phyloP scores from a whole-genome alignment of 2,797 vertebrate species.

The Mormyrops attenuatus region DNA sequence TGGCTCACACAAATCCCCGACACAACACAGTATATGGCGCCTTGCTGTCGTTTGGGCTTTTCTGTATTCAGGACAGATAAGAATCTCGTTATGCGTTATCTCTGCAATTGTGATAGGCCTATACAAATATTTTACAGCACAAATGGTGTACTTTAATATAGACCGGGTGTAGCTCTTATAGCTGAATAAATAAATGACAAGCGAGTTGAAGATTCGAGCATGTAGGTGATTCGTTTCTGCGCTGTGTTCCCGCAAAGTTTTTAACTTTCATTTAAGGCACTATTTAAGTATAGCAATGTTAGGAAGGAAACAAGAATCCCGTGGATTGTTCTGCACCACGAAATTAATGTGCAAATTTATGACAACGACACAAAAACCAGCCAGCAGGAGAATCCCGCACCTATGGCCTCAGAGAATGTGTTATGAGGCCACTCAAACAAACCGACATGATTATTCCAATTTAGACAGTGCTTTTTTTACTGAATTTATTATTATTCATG shows the following conservation, averaged over 20 bases:
- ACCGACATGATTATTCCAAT: not conserved
- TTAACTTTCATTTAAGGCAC: not conserved
- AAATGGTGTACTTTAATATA: not conserved
- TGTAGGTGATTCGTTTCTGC: not conserved
- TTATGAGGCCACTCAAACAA: not conserved
- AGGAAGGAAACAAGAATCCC: not conserved
- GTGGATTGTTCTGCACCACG: not conserved
- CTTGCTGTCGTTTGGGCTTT: not conserved
- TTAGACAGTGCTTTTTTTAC: not conserved
- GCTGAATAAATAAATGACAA: not conserved
- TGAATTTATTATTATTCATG: not conserved
- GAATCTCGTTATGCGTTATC: not conserved
- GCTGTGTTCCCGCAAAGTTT: not conserved
- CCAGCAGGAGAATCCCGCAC: not conserved
- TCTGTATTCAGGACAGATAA: not conserved
- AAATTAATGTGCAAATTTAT: not conserved
- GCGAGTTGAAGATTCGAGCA: not conserved
- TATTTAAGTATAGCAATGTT: not conserved
- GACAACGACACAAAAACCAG: not conserved
- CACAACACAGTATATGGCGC: not conserved
- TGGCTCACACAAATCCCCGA: not conserved
- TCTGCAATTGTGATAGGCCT: not conserved
- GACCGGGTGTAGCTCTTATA: not conserved
- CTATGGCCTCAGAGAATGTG: not conserved
- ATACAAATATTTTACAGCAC: not conserved